A percentile compares a stretch with the other conserved stretches of the same genome.
Conservation (phyloP, 2,113 vertebrate genomes). For the Caranx melampygus region DNA sequence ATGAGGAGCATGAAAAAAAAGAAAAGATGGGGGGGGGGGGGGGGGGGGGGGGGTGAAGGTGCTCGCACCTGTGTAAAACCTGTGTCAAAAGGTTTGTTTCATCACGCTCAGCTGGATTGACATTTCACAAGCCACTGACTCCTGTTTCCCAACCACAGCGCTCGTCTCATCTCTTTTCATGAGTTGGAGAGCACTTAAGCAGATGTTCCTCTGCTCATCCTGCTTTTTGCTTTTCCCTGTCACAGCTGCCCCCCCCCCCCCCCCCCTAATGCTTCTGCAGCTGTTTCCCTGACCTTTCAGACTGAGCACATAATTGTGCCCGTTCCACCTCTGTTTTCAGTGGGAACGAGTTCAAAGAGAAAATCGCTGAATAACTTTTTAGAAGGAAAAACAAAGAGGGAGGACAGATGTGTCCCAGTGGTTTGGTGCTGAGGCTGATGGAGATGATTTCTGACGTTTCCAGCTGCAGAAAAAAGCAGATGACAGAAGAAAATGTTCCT, state of each 20-base stretch:
- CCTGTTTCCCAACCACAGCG: conserved; percentile 6
- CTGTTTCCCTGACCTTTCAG: conserved; percentile 53
- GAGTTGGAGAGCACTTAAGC: conserved; percentile 50
- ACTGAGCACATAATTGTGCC: conserved; percentile 14
- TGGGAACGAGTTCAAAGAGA: neutral
- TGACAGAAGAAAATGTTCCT: neutral
- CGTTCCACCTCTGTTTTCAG: conserved; percentile 10
- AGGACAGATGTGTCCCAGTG: neutral
- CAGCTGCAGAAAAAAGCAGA: neutral
- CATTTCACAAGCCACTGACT: conserved; percentile 57
- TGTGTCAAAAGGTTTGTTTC: conserved; percentile 46
- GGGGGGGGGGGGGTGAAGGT: neutral
- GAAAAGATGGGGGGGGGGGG: neutral
- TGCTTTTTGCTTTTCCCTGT: conserved; percentile 40
- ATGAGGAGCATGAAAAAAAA: conserved; percentile 16
- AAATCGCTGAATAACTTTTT: conserved; percentile 8
- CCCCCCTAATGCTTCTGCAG: conserved; percentile 30
- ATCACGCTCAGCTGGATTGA: conserved; percentile 34
- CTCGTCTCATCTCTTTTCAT: conserved; percentile 28
- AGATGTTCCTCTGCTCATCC: conserved; percentile 59
- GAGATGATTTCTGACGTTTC: neutral
- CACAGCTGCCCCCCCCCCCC: conserved; percentile 33
- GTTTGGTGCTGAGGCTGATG: neutral
- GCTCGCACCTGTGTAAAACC: conserved; percentile 13
- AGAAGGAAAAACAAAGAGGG: conserved; percentile 16